phyloP scores from a whole-genome alignment of 2,113 vertebrate species.

The Laterallus jamaicensis region DNA sequence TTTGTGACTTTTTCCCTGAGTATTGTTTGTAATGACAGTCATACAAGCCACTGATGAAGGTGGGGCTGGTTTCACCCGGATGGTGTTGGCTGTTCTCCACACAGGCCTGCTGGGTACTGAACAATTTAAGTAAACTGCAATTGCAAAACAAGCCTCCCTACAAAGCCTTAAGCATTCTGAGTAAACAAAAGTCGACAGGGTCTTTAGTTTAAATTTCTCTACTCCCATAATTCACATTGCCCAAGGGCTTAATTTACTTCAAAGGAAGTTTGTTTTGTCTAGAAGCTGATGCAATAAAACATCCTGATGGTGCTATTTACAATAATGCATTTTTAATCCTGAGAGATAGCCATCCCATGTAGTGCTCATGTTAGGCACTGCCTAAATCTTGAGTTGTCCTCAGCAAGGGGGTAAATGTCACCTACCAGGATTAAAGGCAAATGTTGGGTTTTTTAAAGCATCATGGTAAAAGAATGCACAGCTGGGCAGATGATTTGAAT shows the following conservation, averaged over 20 bases:
- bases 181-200: slow-evolving; percentile 46
- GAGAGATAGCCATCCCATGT: neutral
- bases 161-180: slow-evolving; percentile 41
- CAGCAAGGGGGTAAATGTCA: neutral
- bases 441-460: neutral
- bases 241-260: slow-evolving; percentile 58
- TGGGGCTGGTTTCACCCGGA: neutral
- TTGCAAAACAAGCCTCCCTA: slow-evolving; percentile 36
- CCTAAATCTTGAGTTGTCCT: neutral
- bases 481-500: slow-evolving; percentile 51
- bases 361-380: neutral
- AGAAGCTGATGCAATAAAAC: slow-evolving; percentile 53
- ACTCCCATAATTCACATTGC: slow-evolving; percentile 28
- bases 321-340: slow-evolving; percentile 47
- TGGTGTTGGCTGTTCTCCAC: slow-evolving; percentile 7
- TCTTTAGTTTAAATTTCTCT: slow-evolving; percentile 52
- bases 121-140: slow-evolving; percentile 31
- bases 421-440: slow-evolving; percentile 36
- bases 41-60: neutral
- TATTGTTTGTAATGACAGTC: neutral
- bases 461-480: slow-evolving; percentile 40
- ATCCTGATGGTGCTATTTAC: slow-evolving; percentile 40
- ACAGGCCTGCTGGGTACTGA: slow-evolving; percentile 23
- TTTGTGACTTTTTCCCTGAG: neutral
- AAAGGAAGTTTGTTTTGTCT: slow-evolving; percentile 60